Evolutionary conservation across 1,140 invertebrate species (phyloP).

Genomic region (Neodiprion fabricii): DNA sequence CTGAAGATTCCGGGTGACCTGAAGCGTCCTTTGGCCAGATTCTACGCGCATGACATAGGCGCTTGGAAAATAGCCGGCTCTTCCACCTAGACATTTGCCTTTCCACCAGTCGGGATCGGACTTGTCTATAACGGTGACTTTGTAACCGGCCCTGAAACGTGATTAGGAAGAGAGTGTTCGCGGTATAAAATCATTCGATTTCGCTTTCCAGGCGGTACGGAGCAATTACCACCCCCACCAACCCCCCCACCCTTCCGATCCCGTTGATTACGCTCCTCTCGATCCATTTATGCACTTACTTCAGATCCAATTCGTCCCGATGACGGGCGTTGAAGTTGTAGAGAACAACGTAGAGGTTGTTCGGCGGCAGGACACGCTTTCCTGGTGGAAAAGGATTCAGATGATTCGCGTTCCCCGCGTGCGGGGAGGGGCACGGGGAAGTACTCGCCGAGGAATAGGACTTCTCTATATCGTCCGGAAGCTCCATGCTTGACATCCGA

Average conservation of each 20-base stretch:
- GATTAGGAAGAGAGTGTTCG: too few species aligned
- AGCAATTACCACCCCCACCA: too few species aligned
- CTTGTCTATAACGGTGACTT: slow-evolving; percentile 93
- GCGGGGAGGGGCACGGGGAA: slow-evolving; percentile 89
- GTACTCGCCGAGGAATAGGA: slow-evolving; percentile 89
- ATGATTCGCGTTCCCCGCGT: slow-evolving; percentile 57
- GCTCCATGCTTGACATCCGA: slow-evolving; percentile 89
- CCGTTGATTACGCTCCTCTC: too few species aligned
- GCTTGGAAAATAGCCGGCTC: slow-evolving; percentile 92
- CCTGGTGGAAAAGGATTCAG: slow-evolving; percentile 45
- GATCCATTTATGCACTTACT: slow-evolving; percentile 62
- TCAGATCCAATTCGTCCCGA: slow-evolving; percentile 91
- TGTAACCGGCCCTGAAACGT: slow-evolving; percentile 82
- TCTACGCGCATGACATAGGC: slow-evolving; percentile 92
- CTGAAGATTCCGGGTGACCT: slow-evolving; percentile 78
- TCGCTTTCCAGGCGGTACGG: too few species aligned
- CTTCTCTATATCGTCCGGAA: slow-evolving; percentile 91
- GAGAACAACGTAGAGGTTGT: slow-evolving; percentile 92
- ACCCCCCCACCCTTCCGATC: too few species aligned
- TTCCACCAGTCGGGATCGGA: slow-evolving; percentile 97
- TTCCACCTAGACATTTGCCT: slow-evolving; percentile 86
- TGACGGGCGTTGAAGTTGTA: slow-evolving; percentile 96
- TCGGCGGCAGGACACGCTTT: slow-evolving; percentile 73
- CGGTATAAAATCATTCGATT: too few species aligned
- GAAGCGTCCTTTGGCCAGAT: slow-evolving; percentile 86